These are phyloP conservation scores for Ahaetulla prasina DNA, from an alignment of 2,113 vertebrate genomes.

Conservation along the genomic window DNA sequence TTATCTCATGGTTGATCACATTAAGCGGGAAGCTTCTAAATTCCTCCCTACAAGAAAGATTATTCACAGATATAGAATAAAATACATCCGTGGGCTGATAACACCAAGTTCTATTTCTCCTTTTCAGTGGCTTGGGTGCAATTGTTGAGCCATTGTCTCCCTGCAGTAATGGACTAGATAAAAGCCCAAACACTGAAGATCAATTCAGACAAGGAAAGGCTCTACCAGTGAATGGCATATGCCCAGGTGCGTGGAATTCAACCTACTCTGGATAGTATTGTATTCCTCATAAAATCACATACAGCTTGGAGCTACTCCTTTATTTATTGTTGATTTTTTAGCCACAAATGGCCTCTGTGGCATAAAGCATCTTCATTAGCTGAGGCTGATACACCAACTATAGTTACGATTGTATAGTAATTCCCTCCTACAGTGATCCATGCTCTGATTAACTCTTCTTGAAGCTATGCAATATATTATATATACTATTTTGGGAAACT, in stretches of 20 bases:
- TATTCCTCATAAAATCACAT: neutral
- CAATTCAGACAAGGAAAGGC: neutral
- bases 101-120: neutral
- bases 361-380: neutral
- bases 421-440: neutral
- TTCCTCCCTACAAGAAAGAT: neutral
- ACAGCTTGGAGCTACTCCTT: neutral
- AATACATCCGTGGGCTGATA: neutral
- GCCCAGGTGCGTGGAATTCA: neutral
- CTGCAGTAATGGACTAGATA: neutral
- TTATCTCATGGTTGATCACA: neutral
- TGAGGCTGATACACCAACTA: neutral
- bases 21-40: neutral
- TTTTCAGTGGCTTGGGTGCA: neutral
- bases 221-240: neutral
- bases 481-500: no score
- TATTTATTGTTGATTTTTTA: neutral
- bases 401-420: neutral
- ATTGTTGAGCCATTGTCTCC: neutral
- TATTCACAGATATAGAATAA: neutral
- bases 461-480: neutral
- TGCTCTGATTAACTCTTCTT: neutral
- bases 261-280: neutral
- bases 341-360: neutral
- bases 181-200: neutral